These are phyloP conservation scores for Pseudomyrmex gracilis DNA, from an alignment of 1,140 invertebrate species.

Conservation along the genomic window DNA sequence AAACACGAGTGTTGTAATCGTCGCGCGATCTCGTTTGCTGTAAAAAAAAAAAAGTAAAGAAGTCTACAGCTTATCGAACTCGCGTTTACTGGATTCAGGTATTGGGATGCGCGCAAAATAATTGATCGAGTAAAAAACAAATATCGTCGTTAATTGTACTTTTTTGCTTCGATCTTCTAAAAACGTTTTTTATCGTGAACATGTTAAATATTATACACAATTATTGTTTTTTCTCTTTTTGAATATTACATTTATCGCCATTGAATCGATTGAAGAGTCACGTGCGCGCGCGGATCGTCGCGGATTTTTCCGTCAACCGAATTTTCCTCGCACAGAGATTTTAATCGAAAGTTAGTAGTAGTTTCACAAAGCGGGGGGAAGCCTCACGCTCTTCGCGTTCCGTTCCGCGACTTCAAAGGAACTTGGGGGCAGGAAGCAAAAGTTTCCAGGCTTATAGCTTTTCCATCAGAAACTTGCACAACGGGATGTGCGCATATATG, in stretches of 20 bases:
- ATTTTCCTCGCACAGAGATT: constrained; percentile 48
- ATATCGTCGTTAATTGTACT: background rate
- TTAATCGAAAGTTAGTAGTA: constrained; percentile 75
- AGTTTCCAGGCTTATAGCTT: constrained; percentile 68
- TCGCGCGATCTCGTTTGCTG: constrained; percentile 10
- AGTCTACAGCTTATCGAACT: background rate
- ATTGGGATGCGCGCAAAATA: background rate
- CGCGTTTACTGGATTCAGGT: background rate
- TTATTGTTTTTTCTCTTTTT: background rate
- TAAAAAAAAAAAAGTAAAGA: background rate
- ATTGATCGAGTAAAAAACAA: background rate
- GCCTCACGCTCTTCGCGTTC: constrained; percentile 37
- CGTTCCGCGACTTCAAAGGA: constrained; percentile 62
- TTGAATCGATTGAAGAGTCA: background rate
- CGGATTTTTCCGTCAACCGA: constrained; percentile 45
- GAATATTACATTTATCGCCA: background rate
- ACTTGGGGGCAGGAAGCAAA: constrained; percentile 35
- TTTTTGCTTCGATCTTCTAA: background rate
- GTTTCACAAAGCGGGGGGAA: constrained; percentile 65
- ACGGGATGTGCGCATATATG: constrained; percentile 43
- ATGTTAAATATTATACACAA: background rate
- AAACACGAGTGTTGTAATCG: constrained; percentile 30
- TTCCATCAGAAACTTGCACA: constrained; percentile 60
- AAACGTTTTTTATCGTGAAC: constrained; percentile 21
- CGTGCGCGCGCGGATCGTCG: background rate